Percentiles rank a stretch among this genome's conserved stretches.
phyloP scores from a whole-genome alignment of 2,888 invertebrate genomes.

The Tuberolachnus salignus region DNA sequence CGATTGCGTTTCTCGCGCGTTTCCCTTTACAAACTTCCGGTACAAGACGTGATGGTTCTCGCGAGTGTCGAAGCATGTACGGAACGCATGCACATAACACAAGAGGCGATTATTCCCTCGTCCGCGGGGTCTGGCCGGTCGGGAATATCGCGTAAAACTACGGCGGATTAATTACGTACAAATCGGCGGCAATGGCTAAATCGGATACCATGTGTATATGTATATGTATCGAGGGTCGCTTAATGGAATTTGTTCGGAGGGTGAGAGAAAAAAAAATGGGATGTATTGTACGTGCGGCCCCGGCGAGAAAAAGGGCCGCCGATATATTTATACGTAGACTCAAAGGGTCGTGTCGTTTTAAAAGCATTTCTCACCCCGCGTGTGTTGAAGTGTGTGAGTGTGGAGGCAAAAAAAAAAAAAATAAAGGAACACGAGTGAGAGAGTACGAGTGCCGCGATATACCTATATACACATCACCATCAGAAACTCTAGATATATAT shows the following conservation, averaged over 20 bases:
- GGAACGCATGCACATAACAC: neutral
- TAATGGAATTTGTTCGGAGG: slow-evolving; percentile 43
- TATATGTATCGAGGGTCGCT: neutral
- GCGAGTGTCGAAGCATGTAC: neutral
- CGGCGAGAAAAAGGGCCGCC: neutral
- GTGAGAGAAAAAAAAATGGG: slow-evolving; percentile 5
- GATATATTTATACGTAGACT: neutral
- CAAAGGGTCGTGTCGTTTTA: slow-evolving; percentile 48
- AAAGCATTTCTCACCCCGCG: slow-evolving; percentile 50
- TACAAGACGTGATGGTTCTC: neutral
- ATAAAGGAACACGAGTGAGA: neutral
- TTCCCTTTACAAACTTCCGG: neutral
- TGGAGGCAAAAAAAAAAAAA: neutral
- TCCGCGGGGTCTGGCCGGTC: neutral
- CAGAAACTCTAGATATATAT: slow-evolving; percentile 30
- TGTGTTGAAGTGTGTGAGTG: neutral
- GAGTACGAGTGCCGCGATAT: slow-evolving; percentile 1
- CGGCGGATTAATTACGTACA: slow-evolving; percentile 31
- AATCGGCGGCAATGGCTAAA: slow-evolving; percentile 18
- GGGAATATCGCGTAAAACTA: slow-evolving; percentile 7
- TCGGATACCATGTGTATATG: neutral
- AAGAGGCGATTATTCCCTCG: neutral
- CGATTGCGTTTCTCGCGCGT: neutral
- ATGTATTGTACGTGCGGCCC: neutral
- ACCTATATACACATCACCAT: neutral